Evolutionary conservation across 2,113 vertebrate genomes (phyloP).

Genomic region (Coracopsis vasa): DNA sequence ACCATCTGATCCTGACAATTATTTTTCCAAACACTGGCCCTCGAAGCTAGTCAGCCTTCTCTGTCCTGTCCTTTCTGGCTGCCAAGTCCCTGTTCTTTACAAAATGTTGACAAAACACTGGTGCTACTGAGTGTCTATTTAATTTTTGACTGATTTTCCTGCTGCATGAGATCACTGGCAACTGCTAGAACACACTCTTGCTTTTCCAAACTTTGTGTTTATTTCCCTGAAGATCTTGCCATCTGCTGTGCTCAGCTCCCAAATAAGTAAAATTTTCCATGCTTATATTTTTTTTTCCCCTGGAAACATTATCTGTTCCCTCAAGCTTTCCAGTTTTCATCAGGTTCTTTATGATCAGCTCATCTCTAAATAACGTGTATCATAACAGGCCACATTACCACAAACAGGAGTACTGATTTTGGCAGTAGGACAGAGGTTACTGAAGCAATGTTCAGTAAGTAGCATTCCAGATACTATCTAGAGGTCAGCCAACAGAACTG

Average conservation of each 20-base stretch:
- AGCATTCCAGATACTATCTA: slow-evolving; percentile 1
- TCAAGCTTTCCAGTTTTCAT: slow-evolving; percentile 33
- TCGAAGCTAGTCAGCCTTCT: slow-evolving; percentile 46
- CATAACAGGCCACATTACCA: background rate
- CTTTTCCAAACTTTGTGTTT: slow-evolving; percentile 68
- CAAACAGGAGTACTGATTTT: slow-evolving; percentile 8
- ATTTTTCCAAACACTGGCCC: slow-evolving; percentile 49
- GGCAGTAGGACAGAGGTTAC: background rate
- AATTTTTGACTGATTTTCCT: slow-evolving; percentile 55
- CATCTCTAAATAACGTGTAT: background rate
- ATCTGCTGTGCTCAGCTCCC: slow-evolving; percentile 58
- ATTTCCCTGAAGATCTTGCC: slow-evolving; percentile 65
- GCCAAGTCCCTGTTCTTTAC: slow-evolving; percentile 41
- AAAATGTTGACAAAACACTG: slow-evolving; percentile 71
- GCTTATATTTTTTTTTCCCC: slow-evolving; percentile 3
- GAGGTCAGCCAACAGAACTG: slow-evolving; percentile 9
- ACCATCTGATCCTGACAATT: slow-evolving; percentile 63
- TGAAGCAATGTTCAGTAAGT: background rate
- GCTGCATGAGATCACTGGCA: slow-evolving; percentile 56
- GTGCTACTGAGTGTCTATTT: slow-evolving; percentile 61
- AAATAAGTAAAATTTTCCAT: slow-evolving; percentile 55
- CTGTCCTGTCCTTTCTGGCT: slow-evolving; percentile 34
- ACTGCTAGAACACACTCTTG: slow-evolving; percentile 66
- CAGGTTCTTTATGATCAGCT: slow-evolving; percentile 2
- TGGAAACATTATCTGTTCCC: slow-evolving; percentile 5